These are phyloP conservation scores for Vandiemenella viatica DNA, from an alignment of 2,888 invertebrate species.

Conservation along the genomic window DNA sequence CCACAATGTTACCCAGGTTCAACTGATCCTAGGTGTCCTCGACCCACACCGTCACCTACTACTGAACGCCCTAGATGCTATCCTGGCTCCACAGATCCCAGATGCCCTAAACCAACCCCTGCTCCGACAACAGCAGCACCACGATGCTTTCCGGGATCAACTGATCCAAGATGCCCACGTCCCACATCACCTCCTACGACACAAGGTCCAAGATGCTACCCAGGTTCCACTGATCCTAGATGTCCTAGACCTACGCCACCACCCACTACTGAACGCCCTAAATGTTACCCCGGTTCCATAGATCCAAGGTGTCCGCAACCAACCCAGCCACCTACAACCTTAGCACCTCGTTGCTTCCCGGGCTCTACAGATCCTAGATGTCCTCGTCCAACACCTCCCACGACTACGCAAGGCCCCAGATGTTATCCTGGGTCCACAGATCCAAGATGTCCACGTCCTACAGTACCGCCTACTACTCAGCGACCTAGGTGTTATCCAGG, in stretches of 20 bases:
- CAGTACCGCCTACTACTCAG: too few species aligned
- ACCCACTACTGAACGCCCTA: background rate
- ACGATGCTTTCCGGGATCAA: background rate
- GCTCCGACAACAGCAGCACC: constrained; percentile 13
- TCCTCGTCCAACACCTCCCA: too few species aligned
- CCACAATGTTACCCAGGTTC: constrained; percentile 4
- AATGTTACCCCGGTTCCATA: too few species aligned
- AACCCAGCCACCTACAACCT: too few species aligned
- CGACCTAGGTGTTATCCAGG: too few species aligned
- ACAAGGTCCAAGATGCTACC: background rate
- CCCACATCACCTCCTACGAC: background rate
- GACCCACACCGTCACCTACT: constrained; percentile 19
- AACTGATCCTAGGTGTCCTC: constrained; percentile 17
- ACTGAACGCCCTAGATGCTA: constrained; percentile 19
- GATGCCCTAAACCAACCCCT: constrained; percentile 21
- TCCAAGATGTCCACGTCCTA: too few species aligned
- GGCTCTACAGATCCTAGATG: constrained; percentile 18
- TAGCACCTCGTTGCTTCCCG: too few species aligned
- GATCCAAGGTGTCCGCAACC: too few species aligned
- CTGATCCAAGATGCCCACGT: background rate
- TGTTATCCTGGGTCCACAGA: too few species aligned
- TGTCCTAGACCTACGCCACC: too few species aligned
- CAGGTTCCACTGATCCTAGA: background rate
- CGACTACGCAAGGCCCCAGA: too few species aligned
- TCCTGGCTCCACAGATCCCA: constrained; percentile 15